Evolutionary conservation across 2,888 invertebrate genomes (phyloP).

Genomic region (Cyaniris semiargus): DNA sequence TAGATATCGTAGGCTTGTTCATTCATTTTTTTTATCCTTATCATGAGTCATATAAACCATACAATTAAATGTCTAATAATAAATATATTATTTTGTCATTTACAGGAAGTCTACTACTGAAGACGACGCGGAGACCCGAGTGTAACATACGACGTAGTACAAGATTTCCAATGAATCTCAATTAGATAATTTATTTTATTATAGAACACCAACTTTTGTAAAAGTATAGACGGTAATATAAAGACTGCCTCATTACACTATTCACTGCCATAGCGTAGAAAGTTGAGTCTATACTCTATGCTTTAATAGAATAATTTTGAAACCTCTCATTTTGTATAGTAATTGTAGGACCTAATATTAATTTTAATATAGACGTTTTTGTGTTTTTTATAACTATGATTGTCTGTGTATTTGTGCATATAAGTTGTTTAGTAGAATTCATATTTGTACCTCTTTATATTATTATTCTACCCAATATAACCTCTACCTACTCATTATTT

Average conservation of each 20-base stretch:
- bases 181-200: constrained; percentile 61
- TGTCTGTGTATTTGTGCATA: constrained; percentile 4
- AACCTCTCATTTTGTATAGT: constrained; percentile 31
- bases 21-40: too few relatives aligned
- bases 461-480: not conserved
- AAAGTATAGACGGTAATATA: constrained; percentile 46
- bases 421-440: not conserved
- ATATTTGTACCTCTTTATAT: not conserved
- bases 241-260: constrained; percentile 70
- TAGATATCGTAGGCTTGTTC: too few relatives aligned
- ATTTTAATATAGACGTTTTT: constrained; percentile 26
- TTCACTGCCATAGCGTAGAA: constrained; percentile 74
- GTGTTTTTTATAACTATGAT: constrained; percentile 29
- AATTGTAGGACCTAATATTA: constrained; percentile 21
- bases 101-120: constrained; percentile 80
- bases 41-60: too few relatives aligned
- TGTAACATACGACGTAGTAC: constrained; percentile 56
- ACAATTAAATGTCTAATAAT: too few relatives aligned
- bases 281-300: constrained; percentile 59
- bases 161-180: constrained; percentile 80
- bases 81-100: constrained; percentile 35
- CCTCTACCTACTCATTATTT: not conserved
- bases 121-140: constrained; percentile 77
- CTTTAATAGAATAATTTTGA: constrained; percentile 54
- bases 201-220: constrained; percentile 42